phyloP scores from a whole-genome alignment of 2,797 vertebrate species.

The Phrynocephalus forsythii region DNA sequence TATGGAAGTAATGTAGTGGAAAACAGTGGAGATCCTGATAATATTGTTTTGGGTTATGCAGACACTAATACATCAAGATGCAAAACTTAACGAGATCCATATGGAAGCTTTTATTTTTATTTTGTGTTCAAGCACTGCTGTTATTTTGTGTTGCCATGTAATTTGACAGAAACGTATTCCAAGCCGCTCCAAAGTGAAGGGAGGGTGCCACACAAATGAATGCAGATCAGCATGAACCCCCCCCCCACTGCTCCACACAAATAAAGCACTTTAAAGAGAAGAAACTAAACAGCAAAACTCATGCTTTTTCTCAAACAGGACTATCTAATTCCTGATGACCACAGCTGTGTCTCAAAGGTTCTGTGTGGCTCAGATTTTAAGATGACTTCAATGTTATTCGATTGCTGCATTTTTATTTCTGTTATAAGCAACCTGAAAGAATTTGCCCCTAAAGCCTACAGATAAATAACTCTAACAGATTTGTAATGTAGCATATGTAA shows the following conservation, averaged over 20 bases:
- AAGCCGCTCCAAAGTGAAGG: not conserved
- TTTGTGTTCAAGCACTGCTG: not conserved
- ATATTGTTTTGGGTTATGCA: too few species aligned
- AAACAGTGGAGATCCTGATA: not conserved
- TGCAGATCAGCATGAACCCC: not conserved
- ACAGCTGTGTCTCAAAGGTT: not conserved
- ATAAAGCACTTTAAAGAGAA: too few species aligned
- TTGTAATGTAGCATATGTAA: not conserved
- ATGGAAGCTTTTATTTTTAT: not conserved
- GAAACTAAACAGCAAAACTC: too few species aligned
- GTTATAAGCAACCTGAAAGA: not conserved
- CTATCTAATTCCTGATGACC: too few species aligned
- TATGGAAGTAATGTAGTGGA: not conserved
- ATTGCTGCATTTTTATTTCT: too few species aligned
- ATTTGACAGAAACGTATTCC: not conserved
- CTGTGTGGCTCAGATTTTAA: too few species aligned
- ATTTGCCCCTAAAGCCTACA: not conserved
- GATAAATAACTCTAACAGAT: too few species aligned
- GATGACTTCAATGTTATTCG: too few species aligned
- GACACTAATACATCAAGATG: not conserved
- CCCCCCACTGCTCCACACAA: too few species aligned
- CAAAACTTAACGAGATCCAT: not conserved
- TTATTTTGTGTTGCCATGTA: not conserved
- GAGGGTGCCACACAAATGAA: not conserved
- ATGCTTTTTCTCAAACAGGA: too few species aligned